Evolutionary conservation across 2,888 invertebrate species (phyloP).

Genomic region (Lucinisca nassula): DNA sequence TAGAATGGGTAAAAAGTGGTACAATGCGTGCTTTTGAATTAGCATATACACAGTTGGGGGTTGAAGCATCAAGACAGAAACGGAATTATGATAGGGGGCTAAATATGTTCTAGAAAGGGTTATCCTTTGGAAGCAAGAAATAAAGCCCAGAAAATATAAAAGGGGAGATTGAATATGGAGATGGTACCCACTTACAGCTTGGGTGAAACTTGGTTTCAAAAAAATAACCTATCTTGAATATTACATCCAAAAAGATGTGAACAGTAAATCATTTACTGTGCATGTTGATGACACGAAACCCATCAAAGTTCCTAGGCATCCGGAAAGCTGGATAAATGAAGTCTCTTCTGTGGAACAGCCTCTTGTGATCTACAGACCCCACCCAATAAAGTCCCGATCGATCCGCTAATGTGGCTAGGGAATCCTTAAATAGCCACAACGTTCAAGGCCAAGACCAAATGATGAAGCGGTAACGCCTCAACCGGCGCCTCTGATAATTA

Average conservation of each 20-base stretch:
- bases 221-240: neutral
- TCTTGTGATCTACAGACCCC: no score
- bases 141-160: neutral
- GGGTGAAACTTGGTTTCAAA: neutral
- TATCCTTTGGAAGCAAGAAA: no score
- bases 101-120: no score
- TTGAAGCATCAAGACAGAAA: neutral
- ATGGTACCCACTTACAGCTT: neutral
- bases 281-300: neutral
- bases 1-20: neutral
- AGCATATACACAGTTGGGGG: neutral
- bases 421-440: no score
- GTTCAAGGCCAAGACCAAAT: no score
- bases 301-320: no score
- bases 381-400: no score
- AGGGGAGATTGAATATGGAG: neutral
- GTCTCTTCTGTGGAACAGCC: no score
- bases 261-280: neutral
- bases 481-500: no score
- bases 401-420: no score
- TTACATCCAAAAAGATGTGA: neutral
- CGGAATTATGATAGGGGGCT: neutral
- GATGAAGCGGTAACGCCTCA: no score
- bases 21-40: neutral
- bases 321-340: no score